A percentile compares a stretch with the other conserved stretches of the same genome.
These are phyloP conservation scores for Eurystomus glaucurus DNA, from an alignment of 2,797 vertebrate genomes.

Conservation along the genomic window DNA sequence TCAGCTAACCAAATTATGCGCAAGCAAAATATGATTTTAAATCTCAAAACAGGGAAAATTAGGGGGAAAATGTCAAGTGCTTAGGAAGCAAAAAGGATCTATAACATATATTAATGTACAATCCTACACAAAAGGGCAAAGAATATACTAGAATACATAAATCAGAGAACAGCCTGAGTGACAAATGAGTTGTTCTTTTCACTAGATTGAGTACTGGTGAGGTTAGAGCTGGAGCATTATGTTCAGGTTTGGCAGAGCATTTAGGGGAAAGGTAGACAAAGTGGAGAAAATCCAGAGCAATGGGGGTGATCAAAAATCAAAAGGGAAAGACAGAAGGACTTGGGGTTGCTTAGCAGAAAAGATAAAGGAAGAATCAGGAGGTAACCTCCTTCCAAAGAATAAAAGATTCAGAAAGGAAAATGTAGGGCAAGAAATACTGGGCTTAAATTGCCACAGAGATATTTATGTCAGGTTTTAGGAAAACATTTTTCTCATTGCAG, in stretches of 20 bases:
- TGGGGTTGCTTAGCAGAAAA: neutral
- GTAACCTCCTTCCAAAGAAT: neutral
- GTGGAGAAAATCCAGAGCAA: neutral
- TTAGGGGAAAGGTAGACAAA: neutral
- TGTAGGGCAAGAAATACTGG: neutral
- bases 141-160: neutral
- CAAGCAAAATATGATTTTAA: slow-evolving; percentile 35
- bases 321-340: neutral
- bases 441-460: neutral
- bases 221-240: neutral
- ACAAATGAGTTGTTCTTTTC: neutral
- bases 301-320: neutral
- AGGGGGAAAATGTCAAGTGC: neutral
- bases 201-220: neutral
- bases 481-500: neutral
- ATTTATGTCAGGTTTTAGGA: neutral
- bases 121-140: slow-evolving; percentile 2
- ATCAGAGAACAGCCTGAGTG: neutral
- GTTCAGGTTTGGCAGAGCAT: neutral
- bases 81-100: slow-evolving; percentile 30
- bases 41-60: slow-evolving; percentile 36
- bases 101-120: slow-evolving; percentile 2
- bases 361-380: neutral
- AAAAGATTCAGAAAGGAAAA: neutral
- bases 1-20: slow-evolving; percentile 40